Percentiles rank a stretch among this genome's conserved stretches.
phyloP scores from a whole-genome alignment of 2,113 vertebrate species.

The Thymallus thymallus region DNA sequence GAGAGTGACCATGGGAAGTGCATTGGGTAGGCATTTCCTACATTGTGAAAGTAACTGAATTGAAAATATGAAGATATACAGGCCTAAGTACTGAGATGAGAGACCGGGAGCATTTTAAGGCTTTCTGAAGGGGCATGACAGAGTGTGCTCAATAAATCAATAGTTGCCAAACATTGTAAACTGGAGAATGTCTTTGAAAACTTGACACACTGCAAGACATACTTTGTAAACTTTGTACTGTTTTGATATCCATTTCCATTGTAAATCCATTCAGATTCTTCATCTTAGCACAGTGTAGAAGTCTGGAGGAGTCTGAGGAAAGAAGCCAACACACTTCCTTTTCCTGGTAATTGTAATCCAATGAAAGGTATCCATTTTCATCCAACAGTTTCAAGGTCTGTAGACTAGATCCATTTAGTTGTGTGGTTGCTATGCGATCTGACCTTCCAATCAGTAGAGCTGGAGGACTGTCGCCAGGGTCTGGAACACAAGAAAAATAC shows the following conservation, averaged over 20 bases:
- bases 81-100: neutral
- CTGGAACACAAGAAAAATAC: slow-evolving; percentile 59
- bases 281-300: slow-evolving; percentile 81
- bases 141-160: no score
- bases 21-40: no score
- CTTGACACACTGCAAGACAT: slow-evolving; percentile 48
- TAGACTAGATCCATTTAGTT: slow-evolving; percentile 84
- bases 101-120: neutral
- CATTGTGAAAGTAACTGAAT: neutral
- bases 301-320: slow-evolving; percentile 79
- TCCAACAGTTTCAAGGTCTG: slow-evolving; percentile 71
- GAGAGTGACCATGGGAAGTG: no score
- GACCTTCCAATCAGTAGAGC: slow-evolving; percentile 81
- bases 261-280: slow-evolving; percentile 75
- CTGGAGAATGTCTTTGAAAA: neutral
- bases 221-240: slow-evolving; percentile 85
- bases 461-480: slow-evolving; percentile 82
- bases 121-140: no score
- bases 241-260: slow-evolving; percentile 78
- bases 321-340: slow-evolving; percentile 89
- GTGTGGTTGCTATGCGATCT: slow-evolving; percentile 79
- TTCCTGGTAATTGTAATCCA: slow-evolving; percentile 85
- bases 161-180: neutral
- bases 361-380: slow-evolving; percentile 77
- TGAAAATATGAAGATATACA: neutral